These are phyloP conservation scores for Heliornis fulica DNA, from an alignment of 2,113 vertebrate genomes.

Conservation along the genomic window DNA sequence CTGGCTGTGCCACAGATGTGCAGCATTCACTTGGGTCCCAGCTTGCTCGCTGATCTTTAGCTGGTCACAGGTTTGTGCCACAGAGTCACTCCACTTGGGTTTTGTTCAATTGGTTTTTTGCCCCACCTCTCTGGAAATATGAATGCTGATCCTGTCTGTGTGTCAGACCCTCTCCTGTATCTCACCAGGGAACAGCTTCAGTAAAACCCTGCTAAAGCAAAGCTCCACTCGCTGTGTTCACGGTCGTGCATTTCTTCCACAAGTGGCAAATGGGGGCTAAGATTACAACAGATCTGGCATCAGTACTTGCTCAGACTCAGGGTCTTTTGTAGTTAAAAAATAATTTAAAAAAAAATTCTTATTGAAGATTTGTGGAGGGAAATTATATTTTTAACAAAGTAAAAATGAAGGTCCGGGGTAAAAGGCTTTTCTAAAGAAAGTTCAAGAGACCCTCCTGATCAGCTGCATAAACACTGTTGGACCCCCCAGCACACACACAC, in stretches of 20 bases:
- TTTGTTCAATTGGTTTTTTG: neutral
- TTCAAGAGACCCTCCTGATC: neutral
- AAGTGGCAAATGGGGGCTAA: neutral
- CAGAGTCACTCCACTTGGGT: neutral
- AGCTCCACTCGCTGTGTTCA: neutral
- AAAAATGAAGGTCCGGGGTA: neutral
- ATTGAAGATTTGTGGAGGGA: neutral
- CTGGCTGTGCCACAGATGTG: neutral
- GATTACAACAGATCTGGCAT: neutral
- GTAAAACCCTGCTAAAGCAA: neutral
- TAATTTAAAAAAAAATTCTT: neutral
- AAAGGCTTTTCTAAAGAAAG: neutral
- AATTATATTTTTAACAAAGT: neutral
- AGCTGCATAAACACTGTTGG: accelerated
- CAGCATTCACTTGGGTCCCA: neutral
- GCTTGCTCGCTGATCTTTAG: neutral
- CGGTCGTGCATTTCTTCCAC: neutral
- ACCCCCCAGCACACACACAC: neutral
- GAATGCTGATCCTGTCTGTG: neutral
- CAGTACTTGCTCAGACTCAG: neutral
- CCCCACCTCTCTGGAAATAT: neutral
- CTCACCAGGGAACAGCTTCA: neutral
- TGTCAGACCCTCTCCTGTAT: neutral
- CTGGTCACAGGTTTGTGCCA: neutral
- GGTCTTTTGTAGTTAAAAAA: neutral